These are phyloP conservation scores for Ephialtes manifestator DNA, from an alignment of 2,888 invertebrate genomes.

Conservation along the genomic window DNA sequence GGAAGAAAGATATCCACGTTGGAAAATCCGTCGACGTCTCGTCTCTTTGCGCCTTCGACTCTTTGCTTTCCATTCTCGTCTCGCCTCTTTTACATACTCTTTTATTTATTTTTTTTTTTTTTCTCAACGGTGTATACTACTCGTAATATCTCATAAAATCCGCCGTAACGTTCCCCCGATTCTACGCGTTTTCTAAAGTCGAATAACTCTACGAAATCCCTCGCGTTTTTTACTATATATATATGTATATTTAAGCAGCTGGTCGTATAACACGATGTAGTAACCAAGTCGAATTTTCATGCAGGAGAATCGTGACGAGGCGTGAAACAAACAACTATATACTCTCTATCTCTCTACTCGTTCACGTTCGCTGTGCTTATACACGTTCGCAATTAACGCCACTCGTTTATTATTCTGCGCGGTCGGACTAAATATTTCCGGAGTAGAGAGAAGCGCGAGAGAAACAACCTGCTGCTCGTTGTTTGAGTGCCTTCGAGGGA, in stretches of 20 bases:
- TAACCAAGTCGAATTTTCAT: conserved; percentile 4
- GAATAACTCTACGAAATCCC: conserved; percentile 4
- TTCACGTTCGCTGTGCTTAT: conserved; percentile 16
- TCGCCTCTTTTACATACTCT: conserved; percentile 34
- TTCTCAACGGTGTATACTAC: conserved; percentile 26
- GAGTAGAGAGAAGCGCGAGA: conserved; percentile 11
- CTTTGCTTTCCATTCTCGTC: neutral
- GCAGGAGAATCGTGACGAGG: conserved; percentile 6
- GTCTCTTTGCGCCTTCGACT: conserved; percentile 36
- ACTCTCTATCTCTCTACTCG: neutral
- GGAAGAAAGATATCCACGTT: conserved; percentile 24
- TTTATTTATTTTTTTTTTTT: too few relatives aligned
- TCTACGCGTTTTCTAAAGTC: neutral
- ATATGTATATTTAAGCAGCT: neutral
- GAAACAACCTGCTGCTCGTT: conserved; percentile 34
- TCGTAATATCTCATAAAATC: conserved; percentile 32
- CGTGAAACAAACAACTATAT: conserved; percentile 13
- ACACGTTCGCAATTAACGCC: conserved; percentile 51
- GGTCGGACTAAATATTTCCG: conserved; percentile 59
- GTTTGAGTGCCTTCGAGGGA: conserved; percentile 22
- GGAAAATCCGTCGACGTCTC: conserved; percentile 43
- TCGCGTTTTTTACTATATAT: too few relatives aligned
- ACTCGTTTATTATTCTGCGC: conserved; percentile 66
- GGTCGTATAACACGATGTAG: neutral
- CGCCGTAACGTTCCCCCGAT: neutral